Evolutionary conservation across 2,888 invertebrate species (phyloP).

Genomic region (Drosophila barbarae): DNA sequence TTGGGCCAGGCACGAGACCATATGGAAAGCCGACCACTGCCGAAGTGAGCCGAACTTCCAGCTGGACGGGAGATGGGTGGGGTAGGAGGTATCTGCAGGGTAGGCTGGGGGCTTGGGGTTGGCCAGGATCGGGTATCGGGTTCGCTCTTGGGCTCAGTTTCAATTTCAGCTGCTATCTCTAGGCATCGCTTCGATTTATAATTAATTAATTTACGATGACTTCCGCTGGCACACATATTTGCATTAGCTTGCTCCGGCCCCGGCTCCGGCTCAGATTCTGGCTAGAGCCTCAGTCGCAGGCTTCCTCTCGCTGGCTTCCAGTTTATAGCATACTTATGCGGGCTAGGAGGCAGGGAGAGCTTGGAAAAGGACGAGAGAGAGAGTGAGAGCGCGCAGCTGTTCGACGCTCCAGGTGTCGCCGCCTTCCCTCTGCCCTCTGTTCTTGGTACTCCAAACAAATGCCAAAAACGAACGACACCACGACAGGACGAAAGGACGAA

Average conservation of each 20-base stretch:
- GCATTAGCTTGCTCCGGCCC: conserved; percentile 22
- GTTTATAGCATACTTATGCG: conserved; percentile 63
- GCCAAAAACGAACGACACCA: conserved; percentile 23
- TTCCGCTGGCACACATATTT: conserved; percentile 37
- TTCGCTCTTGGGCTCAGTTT: conserved; percentile 15
- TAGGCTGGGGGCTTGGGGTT: not conserved
- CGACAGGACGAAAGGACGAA: not conserved
- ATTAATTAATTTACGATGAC: conserved; percentile 62
- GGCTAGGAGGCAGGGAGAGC: conserved; percentile 14
- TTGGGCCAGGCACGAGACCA: conserved; percentile 42
- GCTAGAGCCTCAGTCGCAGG: conserved; percentile 2
- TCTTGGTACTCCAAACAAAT: conserved; percentile 50
- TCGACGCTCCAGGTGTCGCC: conserved; percentile 30
- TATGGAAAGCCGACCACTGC: conserved; percentile 33
- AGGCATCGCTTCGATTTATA: conserved; percentile 44
- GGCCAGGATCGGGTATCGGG: conserved; percentile 35
- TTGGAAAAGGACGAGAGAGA: conserved; percentile 15
- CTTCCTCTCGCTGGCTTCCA: conserved; percentile 50
- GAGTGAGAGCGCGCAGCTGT: conserved; percentile 40
- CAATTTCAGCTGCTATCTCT: conserved; percentile 22
- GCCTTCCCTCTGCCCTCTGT: conserved; percentile 8
- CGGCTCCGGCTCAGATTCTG: not conserved
- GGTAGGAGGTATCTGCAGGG: not conserved
- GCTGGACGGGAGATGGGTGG: not conserved
- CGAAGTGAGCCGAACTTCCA: conserved; percentile 39